Evolutionary conservation across 2,888 invertebrate species (phyloP), one percentile per base, ranked within the genome.

Genomic region (Eueremaeus valkanovi): DNA sequence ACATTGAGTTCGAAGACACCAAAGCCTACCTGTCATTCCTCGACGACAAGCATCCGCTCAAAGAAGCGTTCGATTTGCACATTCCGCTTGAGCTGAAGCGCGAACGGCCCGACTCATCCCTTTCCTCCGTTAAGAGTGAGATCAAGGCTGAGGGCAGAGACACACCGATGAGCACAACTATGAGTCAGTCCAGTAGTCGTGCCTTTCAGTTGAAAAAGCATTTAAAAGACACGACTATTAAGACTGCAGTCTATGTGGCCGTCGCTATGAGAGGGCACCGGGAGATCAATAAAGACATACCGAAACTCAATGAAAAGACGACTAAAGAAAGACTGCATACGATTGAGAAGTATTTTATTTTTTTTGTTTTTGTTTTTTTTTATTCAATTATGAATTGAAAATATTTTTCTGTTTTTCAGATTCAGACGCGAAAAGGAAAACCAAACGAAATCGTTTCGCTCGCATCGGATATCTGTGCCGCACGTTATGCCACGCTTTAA

Each of bases 221-320:
- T 31, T 16, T n/a, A 18, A 61, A 40, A 21, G 68, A 40, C 11
- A 36, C 68, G 11, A 13, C 16, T 1, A 66, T 76, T 27, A 42
- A 75, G 24, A 75, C 76, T n/a, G 40, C 89, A n/a, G 89, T 93
- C 0, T 92, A 90, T 83, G 89, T 90, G 80, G 89, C 91, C 0
- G 81, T 93, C 0, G 89, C 90, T 82, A 86, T 90, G 82, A 85
- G 90, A 36, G 24, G 21, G 29, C 40, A 68, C 40, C 68, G 68
- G 40, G 36, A 36, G 42, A 40, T 68, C 40, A 36, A 36, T 24
- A 68, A 68, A 24, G 24, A 21, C 1, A 3, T 68, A 1, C 33
- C 40, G 0, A 36, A 40, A 68, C 40, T 40, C 13, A 24, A 21
- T 3, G 11, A 11, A 1, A 24, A 21, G 6, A 40, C 40, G 9